Base-by-base conservation (phyloP, 1,140 invertebrate genomes). In the Eupristina koningsbergeri region DNA sequence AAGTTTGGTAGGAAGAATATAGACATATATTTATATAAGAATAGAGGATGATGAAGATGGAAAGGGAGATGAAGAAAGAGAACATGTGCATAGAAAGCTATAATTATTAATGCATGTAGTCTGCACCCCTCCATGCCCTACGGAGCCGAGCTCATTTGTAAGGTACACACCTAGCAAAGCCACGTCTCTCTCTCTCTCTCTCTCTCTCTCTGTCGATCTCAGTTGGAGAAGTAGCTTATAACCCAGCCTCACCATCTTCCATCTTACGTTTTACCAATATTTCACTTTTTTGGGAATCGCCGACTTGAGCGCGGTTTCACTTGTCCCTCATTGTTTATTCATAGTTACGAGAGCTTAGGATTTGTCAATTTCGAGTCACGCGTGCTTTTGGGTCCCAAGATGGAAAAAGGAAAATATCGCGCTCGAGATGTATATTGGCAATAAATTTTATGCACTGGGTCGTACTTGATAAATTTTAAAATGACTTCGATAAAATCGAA, bases 91-190 rank as follows among this genome's bases (percentile, higher is more conserved):
- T 86, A 86, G 89, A 91, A 90, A 90, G 90, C 89, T 90, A 90
- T 91, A 92, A 92, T 92, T 92, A 92, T 92, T 92, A 91, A 90
- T 90, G 90, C 88, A 89, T 88, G 91, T 91, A 91, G 90, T 92
- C 91, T 92, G 90, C 87, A 41, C 22, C 39, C 29, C 64, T 7
- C 36, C 36, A 89, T 86, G 84, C 86, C 86, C 86, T 88, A 88
- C 86, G 86, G 85, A 81, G 81, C 86, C 87, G 81, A 86, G 83
- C 87, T 89, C 90, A 89, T 91, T 92, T 91, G 90, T 90, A 89
- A 91, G 87, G 87, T 88, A 87, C 86, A 85, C 88, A 86, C 87
- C 86, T 86, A 86, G 85, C 53, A 74, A 26, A 26, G 67, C 39
- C 67, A 71, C 36, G 36, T 11, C 67, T 17, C 22, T 75, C 8